phyloP scores from a whole-genome alignment of 30 jellyfish, hydroid and myxozoan genomes.

The Pseudorhiza aurosa region DNA sequence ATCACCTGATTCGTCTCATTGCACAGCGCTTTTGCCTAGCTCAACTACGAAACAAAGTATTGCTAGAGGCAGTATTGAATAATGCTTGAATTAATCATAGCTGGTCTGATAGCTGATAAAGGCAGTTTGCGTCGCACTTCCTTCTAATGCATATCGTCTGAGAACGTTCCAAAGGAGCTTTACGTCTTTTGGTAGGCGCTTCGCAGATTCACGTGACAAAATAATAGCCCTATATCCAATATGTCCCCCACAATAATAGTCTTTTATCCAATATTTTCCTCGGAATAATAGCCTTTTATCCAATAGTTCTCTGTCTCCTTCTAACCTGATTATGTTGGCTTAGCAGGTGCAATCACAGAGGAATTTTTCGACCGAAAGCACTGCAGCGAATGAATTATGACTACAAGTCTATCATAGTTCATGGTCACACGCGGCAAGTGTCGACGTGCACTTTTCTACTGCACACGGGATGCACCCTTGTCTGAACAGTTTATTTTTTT shows the following conservation, averaged over 20 bases:
- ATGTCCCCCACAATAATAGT: too few relatives aligned
- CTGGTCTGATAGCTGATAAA: slow-evolving; percentile 6
- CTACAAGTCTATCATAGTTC: too few relatives aligned
- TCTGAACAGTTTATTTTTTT: too few relatives aligned
- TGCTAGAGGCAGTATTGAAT: not conserved
- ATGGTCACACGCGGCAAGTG: too few relatives aligned
- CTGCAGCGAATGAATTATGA: too few relatives aligned
- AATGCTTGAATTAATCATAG: not conserved
- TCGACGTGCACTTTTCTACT: too few relatives aligned
- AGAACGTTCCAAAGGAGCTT: not conserved
- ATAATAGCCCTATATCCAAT: not conserved
- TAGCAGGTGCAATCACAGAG: not conserved
- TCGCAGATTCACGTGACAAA: not conserved
- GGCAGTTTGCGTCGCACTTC: slow-evolving; percentile 9
- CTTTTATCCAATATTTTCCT: not conserved
- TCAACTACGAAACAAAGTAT: too few relatives aligned
- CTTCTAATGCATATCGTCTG: not conserved
- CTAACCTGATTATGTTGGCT: not conserved
- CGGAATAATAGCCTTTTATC: not conserved
- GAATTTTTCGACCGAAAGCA: too few relatives aligned
- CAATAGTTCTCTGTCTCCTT: too few relatives aligned
- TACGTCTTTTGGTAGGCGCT: not conserved
- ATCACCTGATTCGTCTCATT: too few relatives aligned
- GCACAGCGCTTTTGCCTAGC: too few relatives aligned
- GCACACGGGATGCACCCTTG: too few relatives aligned